Conservation (phyloP, 2,113 vertebrate species). For the Cervus canadensis region DNA sequence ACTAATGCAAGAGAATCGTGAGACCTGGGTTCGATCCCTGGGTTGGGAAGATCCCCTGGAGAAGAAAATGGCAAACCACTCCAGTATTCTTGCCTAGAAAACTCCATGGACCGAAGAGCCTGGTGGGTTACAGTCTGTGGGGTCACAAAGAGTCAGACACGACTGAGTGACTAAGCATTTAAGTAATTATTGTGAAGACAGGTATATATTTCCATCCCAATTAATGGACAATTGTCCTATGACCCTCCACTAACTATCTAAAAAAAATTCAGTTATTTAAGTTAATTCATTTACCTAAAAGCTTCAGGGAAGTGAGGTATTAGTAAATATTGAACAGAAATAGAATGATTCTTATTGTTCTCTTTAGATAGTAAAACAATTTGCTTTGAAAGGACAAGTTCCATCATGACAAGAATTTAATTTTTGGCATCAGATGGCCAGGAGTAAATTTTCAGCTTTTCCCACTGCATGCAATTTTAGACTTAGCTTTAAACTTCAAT, state of each 20-base stretch:
- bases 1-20: neutral
- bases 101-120: neutral
- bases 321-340: neutral
- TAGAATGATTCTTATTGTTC: neutral
- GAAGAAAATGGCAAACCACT: neutral
- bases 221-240: neutral
- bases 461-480: neutral
- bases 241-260: neutral
- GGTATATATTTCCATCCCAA: neutral
- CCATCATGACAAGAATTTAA: neutral
- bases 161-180: neutral
- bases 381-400: neutral
- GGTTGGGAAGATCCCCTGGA: neutral
- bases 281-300: neutral
- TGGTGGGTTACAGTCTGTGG: neutral
- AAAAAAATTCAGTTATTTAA: neutral
- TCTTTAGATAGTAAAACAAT: neutral
- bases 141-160: neutral
- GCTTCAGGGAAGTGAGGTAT: neutral
- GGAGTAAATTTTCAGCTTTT: neutral
- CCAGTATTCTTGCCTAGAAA: neutral
- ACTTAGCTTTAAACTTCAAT: neutral
- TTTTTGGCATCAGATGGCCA: neutral
- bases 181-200: neutral
- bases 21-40: rapidly evolving